A percentile compares a stretch with the other conserved stretches of the same genome.
Evolutionary conservation across 2,888 invertebrate genomes (phyloP).

Genomic region (Biston stratarius): DNA sequence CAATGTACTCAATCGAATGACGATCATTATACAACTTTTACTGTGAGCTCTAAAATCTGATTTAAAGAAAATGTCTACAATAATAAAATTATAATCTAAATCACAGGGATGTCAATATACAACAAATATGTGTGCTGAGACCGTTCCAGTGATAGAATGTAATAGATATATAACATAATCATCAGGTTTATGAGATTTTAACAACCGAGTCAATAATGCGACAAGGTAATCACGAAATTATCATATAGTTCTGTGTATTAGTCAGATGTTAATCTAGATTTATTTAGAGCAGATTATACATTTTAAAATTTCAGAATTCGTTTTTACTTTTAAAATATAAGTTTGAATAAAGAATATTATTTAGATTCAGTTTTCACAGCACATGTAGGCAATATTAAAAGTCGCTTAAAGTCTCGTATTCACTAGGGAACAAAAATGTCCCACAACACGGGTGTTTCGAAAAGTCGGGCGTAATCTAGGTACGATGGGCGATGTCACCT

Average conservation of each 20-base stretch:
- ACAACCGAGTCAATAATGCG: background rate
- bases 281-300: background rate
- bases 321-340: background rate
- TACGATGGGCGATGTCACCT: too few relatives aligned
- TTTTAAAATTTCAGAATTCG: background rate
- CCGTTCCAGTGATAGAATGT: constrained; percentile 5
- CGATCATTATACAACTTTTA: background rate
- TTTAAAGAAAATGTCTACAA: too few relatives aligned
- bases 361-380: background rate
- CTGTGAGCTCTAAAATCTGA: background rate
- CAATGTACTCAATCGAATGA: background rate
- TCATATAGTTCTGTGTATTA: background rate
- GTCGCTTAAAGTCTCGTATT: background rate
- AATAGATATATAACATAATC: constrained; percentile 2
- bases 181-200: background rate
- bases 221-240: background rate
- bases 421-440: too few relatives aligned
- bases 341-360: background rate
- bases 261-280: background rate
- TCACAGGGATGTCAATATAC: constrained; percentile 20
- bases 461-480: too few relatives aligned
- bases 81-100: constrained; percentile 12
- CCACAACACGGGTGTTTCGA: too few relatives aligned
- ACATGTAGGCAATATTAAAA: constrained; percentile 8
- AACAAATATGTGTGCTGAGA: constrained; percentile 20